Conservation (phyloP, 2,113 vertebrate species). For the Colistium nudipinnis region DNA sequence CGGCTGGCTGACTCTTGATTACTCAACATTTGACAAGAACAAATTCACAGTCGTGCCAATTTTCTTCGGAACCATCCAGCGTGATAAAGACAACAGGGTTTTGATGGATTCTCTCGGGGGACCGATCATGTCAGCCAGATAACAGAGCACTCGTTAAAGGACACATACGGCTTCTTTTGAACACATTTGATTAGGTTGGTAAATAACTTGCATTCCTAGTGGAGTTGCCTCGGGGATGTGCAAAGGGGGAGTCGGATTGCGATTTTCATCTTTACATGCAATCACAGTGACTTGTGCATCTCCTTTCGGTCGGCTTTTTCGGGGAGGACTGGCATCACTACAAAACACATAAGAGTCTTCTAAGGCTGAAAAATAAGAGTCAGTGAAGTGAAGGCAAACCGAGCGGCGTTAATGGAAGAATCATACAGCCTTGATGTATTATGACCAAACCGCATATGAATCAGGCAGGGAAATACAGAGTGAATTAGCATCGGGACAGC, state of each 20-base stretch:
- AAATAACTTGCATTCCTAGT: conserved; percentile 58
- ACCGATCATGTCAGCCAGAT: conserved; percentile 71
- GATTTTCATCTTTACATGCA: conserved; percentile 33
- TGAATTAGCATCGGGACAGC: conserved; percentile 72
- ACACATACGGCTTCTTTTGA: conserved; percentile 67
- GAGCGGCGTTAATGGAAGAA: conserved; percentile 68
- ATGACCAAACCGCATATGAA: conserved; percentile 72
- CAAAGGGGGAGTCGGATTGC: conserved; percentile 40
- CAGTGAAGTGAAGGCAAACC: conserved; percentile 51
- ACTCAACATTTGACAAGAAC: conserved; percentile 76
- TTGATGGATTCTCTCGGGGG: conserved; percentile 73
- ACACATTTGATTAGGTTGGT: conserved; percentile 73
- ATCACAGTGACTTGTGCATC: conserved; percentile 28
- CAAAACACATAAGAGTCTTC: conserved; percentile 44
- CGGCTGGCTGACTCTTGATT: conserved; percentile 74
- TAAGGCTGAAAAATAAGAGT: conserved; percentile 59
- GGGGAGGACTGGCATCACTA: conserved; percentile 24
- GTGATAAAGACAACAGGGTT: conserved; percentile 70
- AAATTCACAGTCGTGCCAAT: conserved; percentile 76
- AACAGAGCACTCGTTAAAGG: conserved; percentile 61
- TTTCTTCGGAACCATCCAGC: conserved; percentile 65
- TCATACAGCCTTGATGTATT: conserved; percentile 73
- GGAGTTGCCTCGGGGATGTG: conserved; percentile 60
- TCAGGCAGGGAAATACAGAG: conserved; percentile 70
- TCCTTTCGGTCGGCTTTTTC: conserved; percentile 46